Conservation (phyloP, 2,888 invertebrate species). For the Pollenia griseotomentosa region DNA sequence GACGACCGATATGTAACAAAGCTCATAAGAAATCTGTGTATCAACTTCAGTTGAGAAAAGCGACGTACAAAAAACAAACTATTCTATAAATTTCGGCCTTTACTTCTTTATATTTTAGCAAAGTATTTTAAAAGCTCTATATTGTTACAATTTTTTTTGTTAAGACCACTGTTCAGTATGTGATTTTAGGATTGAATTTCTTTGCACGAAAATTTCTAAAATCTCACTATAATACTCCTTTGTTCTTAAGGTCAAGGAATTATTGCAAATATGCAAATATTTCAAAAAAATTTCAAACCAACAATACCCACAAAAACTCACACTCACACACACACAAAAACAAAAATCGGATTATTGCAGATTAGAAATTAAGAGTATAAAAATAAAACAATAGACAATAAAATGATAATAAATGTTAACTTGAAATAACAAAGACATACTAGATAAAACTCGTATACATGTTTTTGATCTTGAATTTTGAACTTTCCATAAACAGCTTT, state of each 20-base stretch:
- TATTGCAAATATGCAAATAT: constrained; percentile 55
- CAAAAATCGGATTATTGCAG: constrained; percentile 47
- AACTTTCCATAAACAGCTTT: not conserved
- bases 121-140: no score
- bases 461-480: not conserved
- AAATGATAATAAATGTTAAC: constrained; percentile 25
- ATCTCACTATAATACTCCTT: constrained; percentile 38
- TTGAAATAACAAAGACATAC: not conserved
- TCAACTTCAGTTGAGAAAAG: no score
- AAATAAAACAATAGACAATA: constrained; percentile 53
- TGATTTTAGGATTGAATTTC: not conserved
- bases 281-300: constrained; percentile 36
- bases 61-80: no score
- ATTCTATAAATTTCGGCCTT: no score
- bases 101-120: no score
- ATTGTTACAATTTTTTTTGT: no score
- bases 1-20: no score
- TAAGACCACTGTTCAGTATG: no score
- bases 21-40: no score
- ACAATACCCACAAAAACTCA: not conserved
- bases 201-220: constrained; percentile 15
- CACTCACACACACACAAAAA: not conserved
- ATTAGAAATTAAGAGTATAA: constrained; percentile 49
- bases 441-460: no score
- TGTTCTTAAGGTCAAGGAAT: constrained; percentile 67